Conservation (phyloP, 2,113 vertebrate species). For the Myanophis thanlyinensis region DNA sequence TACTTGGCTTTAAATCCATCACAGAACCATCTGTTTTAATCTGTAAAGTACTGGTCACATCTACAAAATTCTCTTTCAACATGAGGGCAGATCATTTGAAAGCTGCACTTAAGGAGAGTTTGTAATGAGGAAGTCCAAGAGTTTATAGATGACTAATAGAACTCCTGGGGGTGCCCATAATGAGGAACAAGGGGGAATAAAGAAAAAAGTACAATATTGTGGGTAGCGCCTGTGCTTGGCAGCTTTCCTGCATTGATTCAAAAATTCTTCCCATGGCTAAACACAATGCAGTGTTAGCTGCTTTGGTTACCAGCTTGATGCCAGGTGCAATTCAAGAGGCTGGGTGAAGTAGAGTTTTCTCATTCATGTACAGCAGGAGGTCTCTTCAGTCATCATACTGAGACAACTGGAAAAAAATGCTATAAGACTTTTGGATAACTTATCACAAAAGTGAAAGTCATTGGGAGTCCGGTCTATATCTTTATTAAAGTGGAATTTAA, state of each 20-base stretch:
- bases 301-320: background rate
- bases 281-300: background rate
- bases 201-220: rapidly evolving
- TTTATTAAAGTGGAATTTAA: background rate
- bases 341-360: background rate
- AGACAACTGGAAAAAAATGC: background rate
- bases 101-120: background rate
- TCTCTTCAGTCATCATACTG: background rate
- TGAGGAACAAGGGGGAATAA: background rate
- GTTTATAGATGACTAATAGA: background rate
- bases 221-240: background rate
- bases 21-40: background rate
- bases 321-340: background rate
- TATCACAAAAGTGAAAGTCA: background rate
- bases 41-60: background rate
- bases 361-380: background rate
- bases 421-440: background rate
- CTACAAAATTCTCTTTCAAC: background rate
- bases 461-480: background rate
- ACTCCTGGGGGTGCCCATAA: background rate
- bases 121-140: background rate
- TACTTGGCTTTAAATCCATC: background rate
- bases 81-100: background rate
- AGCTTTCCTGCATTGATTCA: background rate
- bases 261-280: background rate